Percentiles rank a stretch among this genome's conserved stretches.
These are phyloP conservation scores for Cassiopea andromeda DNA, from an alignment of 30 jellyfish, hydroid and myxozoan species.

Conservation along the genomic window DNA sequence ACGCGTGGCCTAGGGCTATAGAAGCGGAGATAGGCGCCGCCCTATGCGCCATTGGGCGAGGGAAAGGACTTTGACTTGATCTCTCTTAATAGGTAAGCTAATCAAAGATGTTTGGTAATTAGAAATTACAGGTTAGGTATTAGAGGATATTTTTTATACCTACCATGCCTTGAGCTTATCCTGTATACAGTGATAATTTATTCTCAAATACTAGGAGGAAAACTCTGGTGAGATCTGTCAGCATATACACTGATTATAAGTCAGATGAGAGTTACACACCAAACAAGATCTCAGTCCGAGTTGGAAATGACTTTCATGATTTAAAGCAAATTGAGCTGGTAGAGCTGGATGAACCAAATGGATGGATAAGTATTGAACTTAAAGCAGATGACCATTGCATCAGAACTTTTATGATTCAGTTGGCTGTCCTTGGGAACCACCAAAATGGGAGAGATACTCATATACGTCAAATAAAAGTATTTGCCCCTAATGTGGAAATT, in stretches of 20 bases:
- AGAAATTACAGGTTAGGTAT: too few relatives aligned
- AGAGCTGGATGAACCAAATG: slow-evolving; percentile 94
- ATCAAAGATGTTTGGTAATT: too few relatives aligned
- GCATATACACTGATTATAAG: slow-evolving; percentile 93
- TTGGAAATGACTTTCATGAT: slow-evolving; percentile 97
- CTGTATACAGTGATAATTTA: neutral
- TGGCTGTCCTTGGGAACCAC: slow-evolving; percentile 95
- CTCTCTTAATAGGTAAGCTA: too few relatives aligned
- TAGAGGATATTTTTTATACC: too few relatives aligned
- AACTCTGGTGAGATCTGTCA: slow-evolving; percentile 84
- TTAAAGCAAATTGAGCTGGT: slow-evolving; percentile 85
- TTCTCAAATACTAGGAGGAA: slow-evolving; percentile 24
- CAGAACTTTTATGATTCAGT: slow-evolving; percentile 93
- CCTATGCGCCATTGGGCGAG: too few relatives aligned
- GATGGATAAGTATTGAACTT: slow-evolving; percentile 95
- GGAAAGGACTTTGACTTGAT: too few relatives aligned
- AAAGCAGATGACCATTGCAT: slow-evolving; percentile 64
- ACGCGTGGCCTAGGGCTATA: too few relatives aligned
- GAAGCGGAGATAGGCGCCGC: too few relatives aligned
- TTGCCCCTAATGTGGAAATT: slow-evolving; percentile 89
- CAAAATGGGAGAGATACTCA: slow-evolving; percentile 99
- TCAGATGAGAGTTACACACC: slow-evolving; percentile 99
- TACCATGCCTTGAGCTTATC: too few relatives aligned
- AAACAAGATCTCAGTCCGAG: slow-evolving; percentile 87
- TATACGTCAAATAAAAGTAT: slow-evolving; percentile 83